Conservation (phyloP, 2,113 vertebrate genomes). For the Chrysochloris asiatica region DNA sequence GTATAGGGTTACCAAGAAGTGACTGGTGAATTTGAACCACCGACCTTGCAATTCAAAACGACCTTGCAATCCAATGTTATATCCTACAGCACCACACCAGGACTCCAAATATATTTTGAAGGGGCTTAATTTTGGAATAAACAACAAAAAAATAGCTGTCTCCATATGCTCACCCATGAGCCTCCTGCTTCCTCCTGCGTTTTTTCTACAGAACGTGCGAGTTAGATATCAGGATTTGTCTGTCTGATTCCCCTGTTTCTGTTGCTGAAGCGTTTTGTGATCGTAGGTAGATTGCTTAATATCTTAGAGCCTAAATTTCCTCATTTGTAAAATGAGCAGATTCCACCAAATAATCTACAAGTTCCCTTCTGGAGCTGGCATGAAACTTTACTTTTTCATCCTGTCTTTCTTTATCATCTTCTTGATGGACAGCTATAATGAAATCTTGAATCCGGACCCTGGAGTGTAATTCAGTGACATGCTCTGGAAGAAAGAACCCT, state of each 20-base stretch:
- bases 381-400: background rate
- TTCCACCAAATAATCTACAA: background rate
- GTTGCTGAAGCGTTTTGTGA: background rate
- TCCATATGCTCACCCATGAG: background rate
- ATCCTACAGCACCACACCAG: no score
- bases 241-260: background rate
- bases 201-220: background rate
- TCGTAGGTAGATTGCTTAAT: background rate
- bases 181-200: background rate
- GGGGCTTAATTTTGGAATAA: background rate
- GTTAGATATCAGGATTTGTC: background rate
- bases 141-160: background rate
- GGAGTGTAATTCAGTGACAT: background rate
- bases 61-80: no score
- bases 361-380: background rate
- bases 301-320: slow-evolving; percentile 22
- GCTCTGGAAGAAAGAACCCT: background rate
- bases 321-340: background rate
- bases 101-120: no score
- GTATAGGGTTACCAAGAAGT: no score
- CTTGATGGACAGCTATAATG: background rate
- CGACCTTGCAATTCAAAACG: no score
- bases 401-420: background rate
- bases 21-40: no score
- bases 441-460: slow-evolving; percentile 42